Evolutionary conservation across 2,888 invertebrate species (phyloP).

Genomic region (Dryocosmus kuriphilus): DNA sequence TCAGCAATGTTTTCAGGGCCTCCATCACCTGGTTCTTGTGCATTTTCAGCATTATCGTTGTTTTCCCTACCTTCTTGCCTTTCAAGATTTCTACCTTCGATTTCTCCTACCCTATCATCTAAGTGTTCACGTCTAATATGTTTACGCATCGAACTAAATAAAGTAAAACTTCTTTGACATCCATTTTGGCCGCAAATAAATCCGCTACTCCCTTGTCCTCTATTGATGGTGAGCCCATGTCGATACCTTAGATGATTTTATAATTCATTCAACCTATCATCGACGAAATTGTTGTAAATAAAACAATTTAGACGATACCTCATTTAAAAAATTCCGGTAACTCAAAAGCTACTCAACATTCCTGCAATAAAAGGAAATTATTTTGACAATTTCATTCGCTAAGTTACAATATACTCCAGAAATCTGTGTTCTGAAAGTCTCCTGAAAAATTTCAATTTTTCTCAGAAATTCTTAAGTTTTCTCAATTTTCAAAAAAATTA

Average conservation of each 20-base stretch:
- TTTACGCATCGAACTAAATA: slow-evolving; percentile 24
- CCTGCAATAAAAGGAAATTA: no score
- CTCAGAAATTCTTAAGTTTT: no score
- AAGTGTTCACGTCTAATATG: slow-evolving; percentile 17
- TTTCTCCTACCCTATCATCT: not conserved
- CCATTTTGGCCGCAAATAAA: slow-evolving; percentile 39
- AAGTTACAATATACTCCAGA: no score
- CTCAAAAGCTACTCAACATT: no score
- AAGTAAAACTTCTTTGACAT: slow-evolving; percentile 25
- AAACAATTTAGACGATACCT: no score
- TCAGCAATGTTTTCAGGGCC: slow-evolving; percentile 28
- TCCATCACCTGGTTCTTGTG: not conserved
- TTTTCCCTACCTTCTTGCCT: not conserved
- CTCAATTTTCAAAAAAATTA: no score
- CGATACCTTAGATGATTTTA: not conserved
- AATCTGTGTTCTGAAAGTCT: no score
- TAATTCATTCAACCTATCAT: not conserved
- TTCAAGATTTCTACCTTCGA: not conserved
- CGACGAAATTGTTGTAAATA: not conserved
- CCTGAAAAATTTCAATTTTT: no score
- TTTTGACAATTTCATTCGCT: no score
- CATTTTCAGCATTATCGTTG: not conserved
- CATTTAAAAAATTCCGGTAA: not conserved
- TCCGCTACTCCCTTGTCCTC: not conserved
- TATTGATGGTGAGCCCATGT: not conserved